A percentile compares a stretch with the other conserved stretches of the same genome.
Conservation (phyloP, 2,888 invertebrate species). For the Andrena haemorrhoa region DNA sequence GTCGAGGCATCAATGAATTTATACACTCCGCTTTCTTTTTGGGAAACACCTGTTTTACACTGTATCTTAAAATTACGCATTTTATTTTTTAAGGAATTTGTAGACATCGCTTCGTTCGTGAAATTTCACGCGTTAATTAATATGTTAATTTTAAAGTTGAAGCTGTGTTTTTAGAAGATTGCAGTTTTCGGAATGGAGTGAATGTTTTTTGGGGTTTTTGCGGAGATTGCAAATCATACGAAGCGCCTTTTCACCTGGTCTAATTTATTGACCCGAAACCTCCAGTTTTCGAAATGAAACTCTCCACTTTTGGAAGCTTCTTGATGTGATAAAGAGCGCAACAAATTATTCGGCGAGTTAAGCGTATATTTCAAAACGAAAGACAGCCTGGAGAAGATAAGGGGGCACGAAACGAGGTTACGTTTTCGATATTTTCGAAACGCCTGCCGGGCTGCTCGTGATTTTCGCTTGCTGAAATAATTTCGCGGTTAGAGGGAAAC, state of each 20-base stretch:
- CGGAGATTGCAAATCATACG: background rate
- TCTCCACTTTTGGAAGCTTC: background rate
- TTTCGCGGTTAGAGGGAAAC: background rate
- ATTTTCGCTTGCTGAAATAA: slow-evolving; percentile 7
- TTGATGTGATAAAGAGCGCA: background rate
- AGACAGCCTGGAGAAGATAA: background rate
- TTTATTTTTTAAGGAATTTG: too few species aligned
- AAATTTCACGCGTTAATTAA: too few species aligned
- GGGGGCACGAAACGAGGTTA: background rate
- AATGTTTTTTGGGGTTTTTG: background rate
- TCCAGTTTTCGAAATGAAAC: background rate
- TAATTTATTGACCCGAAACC: background rate
- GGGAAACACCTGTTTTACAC: too few species aligned
- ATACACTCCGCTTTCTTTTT: background rate
- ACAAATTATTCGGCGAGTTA: slow-evolving; percentile 9
- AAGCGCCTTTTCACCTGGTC: background rate
- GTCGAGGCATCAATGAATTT: background rate
- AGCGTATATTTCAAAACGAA: slow-evolving; percentile 3
- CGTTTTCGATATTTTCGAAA: background rate
- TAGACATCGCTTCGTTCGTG: too few species aligned
- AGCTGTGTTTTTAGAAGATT: background rate
- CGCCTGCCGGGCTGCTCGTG: background rate
- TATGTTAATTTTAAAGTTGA: too few species aligned
- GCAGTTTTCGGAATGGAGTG: background rate
- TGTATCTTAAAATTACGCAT: too few species aligned